Conservation (phyloP, 2,797 vertebrate species). For the Trichosurus vulpecula region DNA sequence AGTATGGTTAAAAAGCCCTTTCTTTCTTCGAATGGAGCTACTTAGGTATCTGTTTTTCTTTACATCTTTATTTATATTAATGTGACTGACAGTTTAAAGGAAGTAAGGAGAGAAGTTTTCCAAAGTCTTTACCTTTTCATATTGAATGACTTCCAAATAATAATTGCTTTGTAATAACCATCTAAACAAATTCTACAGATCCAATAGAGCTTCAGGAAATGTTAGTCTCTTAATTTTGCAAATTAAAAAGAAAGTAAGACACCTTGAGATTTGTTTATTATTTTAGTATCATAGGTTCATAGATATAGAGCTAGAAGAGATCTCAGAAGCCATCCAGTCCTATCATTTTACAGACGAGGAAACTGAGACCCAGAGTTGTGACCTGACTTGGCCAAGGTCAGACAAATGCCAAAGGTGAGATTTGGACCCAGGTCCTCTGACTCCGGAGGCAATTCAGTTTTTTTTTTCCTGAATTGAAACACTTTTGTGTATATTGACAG, state of each 20-base stretch:
- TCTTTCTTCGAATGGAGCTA: constrained; percentile 1
- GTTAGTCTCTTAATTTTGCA: not conserved
- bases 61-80: constrained; percentile 12
- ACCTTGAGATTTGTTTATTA: not conserved
- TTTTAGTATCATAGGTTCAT: not conserved
- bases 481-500: not conserved
- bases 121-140: not conserved
- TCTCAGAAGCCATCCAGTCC: not conserved
- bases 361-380: not conserved
- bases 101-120: not conserved
- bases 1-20: not conserved
- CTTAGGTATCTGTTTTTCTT: not conserved
- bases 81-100: not conserved
- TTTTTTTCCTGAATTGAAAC: not conserved
- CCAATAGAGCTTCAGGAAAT: not conserved
- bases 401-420: not conserved
- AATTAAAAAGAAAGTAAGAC: not conserved
- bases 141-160: not conserved
- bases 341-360: not conserved
- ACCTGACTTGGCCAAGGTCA: not conserved
- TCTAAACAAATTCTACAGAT: not conserved
- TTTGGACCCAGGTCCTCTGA: not conserved
- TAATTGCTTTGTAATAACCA: not conserved
- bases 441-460: not conserved
- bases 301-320: not conserved